Percentiles rank a stretch among this genome's conserved stretches.
phyloP scores from a whole-genome alignment of 1,140 invertebrate genomes.

The Aphelinus certus region DNA sequence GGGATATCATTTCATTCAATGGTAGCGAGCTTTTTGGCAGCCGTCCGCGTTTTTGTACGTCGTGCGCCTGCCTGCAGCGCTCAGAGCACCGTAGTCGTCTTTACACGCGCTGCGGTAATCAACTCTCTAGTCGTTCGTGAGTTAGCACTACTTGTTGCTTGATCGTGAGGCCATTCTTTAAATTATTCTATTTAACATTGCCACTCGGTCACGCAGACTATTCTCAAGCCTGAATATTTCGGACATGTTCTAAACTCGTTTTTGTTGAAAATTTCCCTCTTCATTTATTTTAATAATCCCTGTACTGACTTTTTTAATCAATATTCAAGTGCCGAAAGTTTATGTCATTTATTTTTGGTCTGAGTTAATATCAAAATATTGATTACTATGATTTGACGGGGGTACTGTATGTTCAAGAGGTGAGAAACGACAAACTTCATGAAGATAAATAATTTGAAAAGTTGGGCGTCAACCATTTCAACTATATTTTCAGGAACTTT shows the following conservation, averaged over 20 bases:
- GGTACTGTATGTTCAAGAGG: no score
- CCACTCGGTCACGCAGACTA: background rate
- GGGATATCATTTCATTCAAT: no score
- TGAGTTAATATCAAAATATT: background rate
- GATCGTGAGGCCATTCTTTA: no score
- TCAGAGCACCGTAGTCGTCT: constrained; percentile 42
- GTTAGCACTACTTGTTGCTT: constrained; percentile 41
- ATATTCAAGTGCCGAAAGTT: no score
- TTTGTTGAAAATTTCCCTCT: background rate
- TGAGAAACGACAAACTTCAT: background rate
- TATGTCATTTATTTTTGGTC: background rate
- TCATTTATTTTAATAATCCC: background rate
- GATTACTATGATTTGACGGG: no score
- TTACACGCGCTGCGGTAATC: background rate
- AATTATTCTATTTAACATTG: no score
- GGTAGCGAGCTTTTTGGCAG: constrained; percentile 54
- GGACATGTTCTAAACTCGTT: background rate
- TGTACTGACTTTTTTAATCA: no score
- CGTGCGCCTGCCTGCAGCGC: constrained; percentile 34
- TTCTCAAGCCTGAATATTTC: constrained; percentile 1
- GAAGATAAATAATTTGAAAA: background rate
- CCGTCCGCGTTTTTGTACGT: constrained; percentile 58
- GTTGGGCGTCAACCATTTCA: background rate
- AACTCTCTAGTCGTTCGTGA: constrained; percentile 17
- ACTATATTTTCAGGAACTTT: background rate